Conservation (phyloP, 2,113 vertebrate genomes). For the Gallinago paraguaiae region DNA sequence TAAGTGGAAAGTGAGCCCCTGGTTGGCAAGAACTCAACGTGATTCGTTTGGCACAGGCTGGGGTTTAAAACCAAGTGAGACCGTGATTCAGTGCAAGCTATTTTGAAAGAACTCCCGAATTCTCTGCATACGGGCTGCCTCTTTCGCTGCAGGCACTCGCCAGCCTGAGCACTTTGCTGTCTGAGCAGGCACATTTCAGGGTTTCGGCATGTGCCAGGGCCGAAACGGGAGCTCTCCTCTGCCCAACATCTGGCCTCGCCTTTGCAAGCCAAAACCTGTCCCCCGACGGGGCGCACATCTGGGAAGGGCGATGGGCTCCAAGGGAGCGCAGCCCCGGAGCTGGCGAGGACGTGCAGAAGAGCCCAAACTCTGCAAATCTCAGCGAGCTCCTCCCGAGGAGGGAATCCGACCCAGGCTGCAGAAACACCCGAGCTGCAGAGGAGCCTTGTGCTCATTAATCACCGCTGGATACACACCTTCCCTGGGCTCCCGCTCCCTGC, state of each 20-base stretch:
- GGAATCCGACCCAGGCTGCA: not conserved
- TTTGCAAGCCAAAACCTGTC: constrained; percentile 51
- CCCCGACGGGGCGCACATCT: not conserved
- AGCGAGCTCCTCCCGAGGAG: not conserved
- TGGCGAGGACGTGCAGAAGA: not conserved
- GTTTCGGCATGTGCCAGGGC: not conserved
- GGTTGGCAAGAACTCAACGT: not conserved
- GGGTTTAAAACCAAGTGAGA: not conserved
- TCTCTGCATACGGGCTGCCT: not conserved
- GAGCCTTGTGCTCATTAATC: constrained; percentile 44
- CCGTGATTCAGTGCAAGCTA: not conserved
- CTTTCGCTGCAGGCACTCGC: not conserved
- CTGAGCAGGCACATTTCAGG: not conserved
- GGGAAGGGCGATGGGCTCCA: constrained; percentile 36
- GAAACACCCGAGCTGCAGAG: not conserved
- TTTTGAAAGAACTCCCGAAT: not conserved
- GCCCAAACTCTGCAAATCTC: constrained; percentile 12
- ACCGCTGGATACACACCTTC: constrained; percentile 26
- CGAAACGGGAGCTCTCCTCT: constrained; percentile 12
- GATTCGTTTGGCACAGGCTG: not conserved
- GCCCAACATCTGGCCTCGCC: constrained; percentile 26
- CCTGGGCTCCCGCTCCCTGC: constrained; percentile 19
- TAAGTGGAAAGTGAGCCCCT: not conserved
- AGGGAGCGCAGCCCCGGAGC: not conserved
- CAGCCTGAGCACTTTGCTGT: not conserved